A percentile compares a stretch with the other conserved stretches of the same genome.
phyloP scores from a whole-genome alignment of 2,888 invertebrate genomes.

The Clanis bilineata region DNA sequence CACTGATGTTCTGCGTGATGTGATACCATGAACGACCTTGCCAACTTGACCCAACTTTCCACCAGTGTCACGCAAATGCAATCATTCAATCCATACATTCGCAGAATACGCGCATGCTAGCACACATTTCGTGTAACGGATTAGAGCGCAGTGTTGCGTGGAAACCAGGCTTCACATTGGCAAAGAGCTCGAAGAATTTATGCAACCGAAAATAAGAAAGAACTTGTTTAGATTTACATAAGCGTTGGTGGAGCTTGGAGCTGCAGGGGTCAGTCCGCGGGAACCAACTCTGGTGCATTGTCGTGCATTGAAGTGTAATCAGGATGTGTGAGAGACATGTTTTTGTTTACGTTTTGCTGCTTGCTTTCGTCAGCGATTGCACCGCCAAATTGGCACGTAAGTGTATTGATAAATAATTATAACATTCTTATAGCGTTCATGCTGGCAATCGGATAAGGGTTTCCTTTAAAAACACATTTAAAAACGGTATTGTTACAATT shows the following conservation, averaged over 20 bases:
- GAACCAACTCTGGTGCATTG: slow-evolving; percentile 34
- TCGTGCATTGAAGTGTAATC: slow-evolving; percentile 34
- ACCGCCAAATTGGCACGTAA: slow-evolving; percentile 68
- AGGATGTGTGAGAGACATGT: slow-evolving; percentile 66
- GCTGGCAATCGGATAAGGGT: too few relatives aligned
- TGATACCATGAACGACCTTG: slow-evolving; percentile 12
- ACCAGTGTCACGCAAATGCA: slow-evolving; percentile 35
- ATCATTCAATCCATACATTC: slow-evolving; percentile 34
- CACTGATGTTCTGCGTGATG: background rate
- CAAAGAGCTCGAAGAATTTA: slow-evolving; percentile 68
- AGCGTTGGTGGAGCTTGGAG: slow-evolving; percentile 50
- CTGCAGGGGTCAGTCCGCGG: slow-evolving; percentile 48
- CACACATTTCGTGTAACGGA: slow-evolving; percentile 63
- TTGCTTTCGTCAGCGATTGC: slow-evolving; percentile 50
- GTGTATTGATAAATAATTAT: slow-evolving; percentile 34
- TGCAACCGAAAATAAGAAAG: slow-evolving; percentile 76
- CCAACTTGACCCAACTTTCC: slow-evolving; percentile 7
- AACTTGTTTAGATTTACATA: slow-evolving; percentile 72
- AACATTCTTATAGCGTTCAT: too few relatives aligned
- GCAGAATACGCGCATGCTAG: slow-evolving; percentile 44
- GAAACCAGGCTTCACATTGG: slow-evolving; percentile 68
- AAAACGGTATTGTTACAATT: too few relatives aligned
- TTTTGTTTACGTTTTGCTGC: slow-evolving; percentile 52
- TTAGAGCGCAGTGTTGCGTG: slow-evolving; percentile 68
- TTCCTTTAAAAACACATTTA: too few relatives aligned